Evolutionary conservation across 2,113 vertebrate genomes (phyloP).

Genomic region (Paralichthys olivaceus): DNA sequence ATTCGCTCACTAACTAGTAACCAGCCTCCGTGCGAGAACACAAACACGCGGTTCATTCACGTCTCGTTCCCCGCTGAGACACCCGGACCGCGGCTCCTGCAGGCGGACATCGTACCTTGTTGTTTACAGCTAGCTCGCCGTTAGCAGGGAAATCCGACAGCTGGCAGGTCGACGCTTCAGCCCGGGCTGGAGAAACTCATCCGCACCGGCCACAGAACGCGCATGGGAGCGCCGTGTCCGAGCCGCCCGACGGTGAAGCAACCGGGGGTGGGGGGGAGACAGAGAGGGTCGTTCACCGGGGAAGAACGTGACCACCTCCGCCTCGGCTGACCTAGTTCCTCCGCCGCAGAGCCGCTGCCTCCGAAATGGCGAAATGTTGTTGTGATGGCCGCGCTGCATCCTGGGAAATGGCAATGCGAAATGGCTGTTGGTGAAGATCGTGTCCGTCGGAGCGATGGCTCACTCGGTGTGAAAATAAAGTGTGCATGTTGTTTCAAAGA

Average conservation of each 20-base stretch:
- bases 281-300: not conserved
- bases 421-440: constrained; percentile 72
- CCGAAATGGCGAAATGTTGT: constrained; percentile 84
- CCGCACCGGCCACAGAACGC: constrained; percentile 32
- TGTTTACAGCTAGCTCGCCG: constrained; percentile 66
- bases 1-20: too few species aligned
- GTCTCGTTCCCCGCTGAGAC: too few species aligned
- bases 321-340: constrained; percentile 68
- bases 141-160: constrained; percentile 61
- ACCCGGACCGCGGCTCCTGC: not conserved
- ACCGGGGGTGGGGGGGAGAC: not conserved
- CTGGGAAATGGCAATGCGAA: constrained; percentile 71
- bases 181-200: constrained; percentile 71
- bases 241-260: not conserved
- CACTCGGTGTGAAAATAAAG: not conserved
- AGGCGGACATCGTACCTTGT: constrained; percentile 46
- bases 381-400: constrained; percentile 65
- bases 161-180: constrained; percentile 51
- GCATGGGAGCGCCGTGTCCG: constrained; percentile 57
- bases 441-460: accelerated
- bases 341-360: constrained; percentile 15
- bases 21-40: too few species aligned
- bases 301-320: constrained; percentile 11
- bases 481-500: not conserved
- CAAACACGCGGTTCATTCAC: too few species aligned